Evolutionary conservation across 2,888 invertebrate genomes (phyloP).

Genomic region (Tenthredo mesomela): DNA sequence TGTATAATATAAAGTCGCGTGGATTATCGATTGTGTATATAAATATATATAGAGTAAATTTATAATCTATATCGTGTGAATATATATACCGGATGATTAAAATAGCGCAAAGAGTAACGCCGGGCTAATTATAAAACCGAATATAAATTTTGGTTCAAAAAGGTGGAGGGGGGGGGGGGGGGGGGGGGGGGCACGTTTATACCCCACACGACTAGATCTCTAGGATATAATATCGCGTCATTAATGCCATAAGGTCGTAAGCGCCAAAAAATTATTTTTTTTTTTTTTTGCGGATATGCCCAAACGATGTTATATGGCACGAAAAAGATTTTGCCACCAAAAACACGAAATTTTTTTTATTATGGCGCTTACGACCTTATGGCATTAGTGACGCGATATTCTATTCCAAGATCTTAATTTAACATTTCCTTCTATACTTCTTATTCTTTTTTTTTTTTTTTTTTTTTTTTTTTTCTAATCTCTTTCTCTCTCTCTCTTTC

Average conservation of each 20-base stretch:
- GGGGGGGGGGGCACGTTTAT: neutral
- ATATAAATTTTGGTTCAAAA: neutral
- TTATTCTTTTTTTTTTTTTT: neutral
- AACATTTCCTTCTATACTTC: too few species aligned
- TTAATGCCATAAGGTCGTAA: too few species aligned
- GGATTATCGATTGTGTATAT: conserved; percentile 14
- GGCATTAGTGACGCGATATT: too few species aligned
- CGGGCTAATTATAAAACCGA: conserved; percentile 3
- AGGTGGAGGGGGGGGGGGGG: neutral
- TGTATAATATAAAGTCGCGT: neutral
- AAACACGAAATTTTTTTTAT: too few species aligned
- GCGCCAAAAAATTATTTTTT: too few species aligned
- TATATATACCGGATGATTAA: neutral
- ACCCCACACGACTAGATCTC: neutral
- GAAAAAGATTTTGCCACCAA: too few species aligned
- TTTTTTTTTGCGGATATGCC: too few species aligned
- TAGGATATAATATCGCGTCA: too few species aligned
- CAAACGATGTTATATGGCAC: too few species aligned
- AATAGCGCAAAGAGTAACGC: neutral
- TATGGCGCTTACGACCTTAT: too few species aligned
- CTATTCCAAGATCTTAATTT: neutral
- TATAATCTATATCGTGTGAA: neutral
- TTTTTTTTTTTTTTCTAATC: neutral
- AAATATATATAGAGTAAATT: neutral
- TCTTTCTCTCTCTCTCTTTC: neutral